Evolutionary conservation across 2,888 invertebrate species (phyloP).

Genomic region (Drosophila subquinaria): DNA sequence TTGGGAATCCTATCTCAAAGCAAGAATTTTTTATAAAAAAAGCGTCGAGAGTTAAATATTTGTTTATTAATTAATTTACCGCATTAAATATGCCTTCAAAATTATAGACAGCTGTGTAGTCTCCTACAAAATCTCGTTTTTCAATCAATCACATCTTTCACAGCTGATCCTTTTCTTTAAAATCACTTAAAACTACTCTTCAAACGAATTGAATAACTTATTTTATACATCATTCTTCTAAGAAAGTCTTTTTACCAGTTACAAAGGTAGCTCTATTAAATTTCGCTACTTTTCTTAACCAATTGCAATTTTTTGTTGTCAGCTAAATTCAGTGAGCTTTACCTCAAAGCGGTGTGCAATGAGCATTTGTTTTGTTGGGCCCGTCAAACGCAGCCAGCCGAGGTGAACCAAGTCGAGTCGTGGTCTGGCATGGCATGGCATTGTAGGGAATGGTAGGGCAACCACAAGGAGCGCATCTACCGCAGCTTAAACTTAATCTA

Average conservation of each 20-base stretch:
- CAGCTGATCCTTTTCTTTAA: neutral
- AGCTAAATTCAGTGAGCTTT: constrained; percentile 24
- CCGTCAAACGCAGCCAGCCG: constrained; percentile 38
- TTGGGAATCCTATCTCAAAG: too few species aligned
- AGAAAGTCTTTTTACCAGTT: neutral
- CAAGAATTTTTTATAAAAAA: too few species aligned
- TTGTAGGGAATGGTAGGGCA: constrained; percentile 4
- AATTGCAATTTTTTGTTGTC: constrained; percentile 6
- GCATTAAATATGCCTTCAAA: too few species aligned
- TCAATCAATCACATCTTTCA: neutral
- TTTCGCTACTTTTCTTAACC: neutral
- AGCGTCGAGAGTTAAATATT: too few species aligned
- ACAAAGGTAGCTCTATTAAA: constrained; percentile 10
- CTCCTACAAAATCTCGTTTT: too few species aligned
- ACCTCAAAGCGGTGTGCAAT: constrained; percentile 39
- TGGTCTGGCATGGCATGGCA: neutral
- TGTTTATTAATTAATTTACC: too few species aligned
- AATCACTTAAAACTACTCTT: neutral
- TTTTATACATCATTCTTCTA: neutral
- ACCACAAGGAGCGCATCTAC: constrained; percentile 42
- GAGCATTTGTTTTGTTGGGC: constrained; percentile 43
- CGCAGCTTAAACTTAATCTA: constrained; percentile 77
- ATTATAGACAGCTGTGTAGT: too few species aligned
- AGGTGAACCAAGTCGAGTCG: constrained; percentile 8
- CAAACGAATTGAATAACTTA: neutral